A percentile compares a stretch with the other conserved stretches of the same genome.
phyloP scores from a whole-genome alignment of 2,113 vertebrate genomes.

The Fulmarus glacialis region DNA sequence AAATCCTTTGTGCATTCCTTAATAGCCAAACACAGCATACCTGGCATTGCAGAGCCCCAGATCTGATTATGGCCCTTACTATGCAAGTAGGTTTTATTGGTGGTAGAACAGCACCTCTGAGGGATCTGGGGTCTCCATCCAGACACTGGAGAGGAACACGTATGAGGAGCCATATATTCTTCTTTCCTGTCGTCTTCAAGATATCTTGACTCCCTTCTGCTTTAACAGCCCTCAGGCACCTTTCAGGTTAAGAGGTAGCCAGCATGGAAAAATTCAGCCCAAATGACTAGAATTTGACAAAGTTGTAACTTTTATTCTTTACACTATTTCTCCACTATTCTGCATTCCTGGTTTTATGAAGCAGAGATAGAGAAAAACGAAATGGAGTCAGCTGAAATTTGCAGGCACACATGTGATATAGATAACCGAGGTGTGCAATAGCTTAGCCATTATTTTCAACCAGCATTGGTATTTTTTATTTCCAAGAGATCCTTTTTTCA shows the following conservation, averaged over 20 bases:
- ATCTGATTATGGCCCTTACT: not conserved
- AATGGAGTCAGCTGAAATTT: not conserved
- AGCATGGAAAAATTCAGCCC: not conserved
- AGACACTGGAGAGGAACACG: not conserved
- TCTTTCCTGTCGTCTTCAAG: not conserved
- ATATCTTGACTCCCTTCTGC: not conserved
- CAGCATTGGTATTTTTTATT: not conserved
- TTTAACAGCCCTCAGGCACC: not conserved
- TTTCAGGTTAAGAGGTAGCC: not conserved
- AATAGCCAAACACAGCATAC: not conserved
- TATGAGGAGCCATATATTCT: not conserved
- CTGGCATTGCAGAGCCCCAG: not conserved
- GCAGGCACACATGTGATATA: not conserved
- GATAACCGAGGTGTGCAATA: not conserved
- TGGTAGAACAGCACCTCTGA: not conserved
- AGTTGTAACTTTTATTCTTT: not conserved
- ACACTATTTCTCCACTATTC: not conserved
- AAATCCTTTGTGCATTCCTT: not conserved
- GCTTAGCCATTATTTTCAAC: not conserved
- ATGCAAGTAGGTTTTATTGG: not conserved
- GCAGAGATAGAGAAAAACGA: not conserved
- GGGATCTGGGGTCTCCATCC: not conserved
- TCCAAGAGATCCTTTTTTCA: not conserved
- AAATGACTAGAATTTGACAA: not conserved
- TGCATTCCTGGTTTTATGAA: conserved; percentile 9